phyloP scores from a whole-genome alignment of 1,140 invertebrate species.

The Heterodera carotae region DNA sequence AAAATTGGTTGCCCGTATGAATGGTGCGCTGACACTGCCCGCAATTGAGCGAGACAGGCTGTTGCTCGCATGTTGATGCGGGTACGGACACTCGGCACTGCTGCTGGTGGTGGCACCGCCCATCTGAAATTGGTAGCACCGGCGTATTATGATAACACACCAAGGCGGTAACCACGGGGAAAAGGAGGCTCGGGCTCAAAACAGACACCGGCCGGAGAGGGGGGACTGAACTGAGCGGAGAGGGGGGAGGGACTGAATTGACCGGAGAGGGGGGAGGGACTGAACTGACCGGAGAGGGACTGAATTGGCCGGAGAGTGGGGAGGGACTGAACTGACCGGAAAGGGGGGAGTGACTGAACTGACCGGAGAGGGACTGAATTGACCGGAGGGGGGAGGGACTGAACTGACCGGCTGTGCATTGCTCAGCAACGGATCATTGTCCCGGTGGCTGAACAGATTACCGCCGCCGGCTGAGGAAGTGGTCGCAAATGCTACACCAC shows the following conservation, averaged over 20 bases:
- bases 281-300: too few relatives aligned
- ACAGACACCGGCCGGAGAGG: too few relatives aligned
- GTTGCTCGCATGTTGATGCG: neutral
- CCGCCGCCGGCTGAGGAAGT: neutral
- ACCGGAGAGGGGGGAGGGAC: too few relatives aligned
- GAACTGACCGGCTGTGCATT: slow-evolving; percentile 42
- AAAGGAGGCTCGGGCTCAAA: too few relatives aligned
- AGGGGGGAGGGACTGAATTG: too few relatives aligned
- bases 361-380: too few relatives aligned
- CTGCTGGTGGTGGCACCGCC: slow-evolving; percentile 27
- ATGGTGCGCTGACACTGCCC: neutral
- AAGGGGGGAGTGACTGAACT: too few relatives aligned
- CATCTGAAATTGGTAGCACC: neutral
- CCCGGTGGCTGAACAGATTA: slow-evolving; percentile 25
- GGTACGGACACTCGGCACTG: slow-evolving; percentile 1
- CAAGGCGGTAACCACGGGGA: slow-evolving; percentile 11
- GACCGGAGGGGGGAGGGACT: too few relatives aligned
- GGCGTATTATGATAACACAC: too few relatives aligned
- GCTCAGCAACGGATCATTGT: slow-evolving; percentile 37
- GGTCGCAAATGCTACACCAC: neutral
- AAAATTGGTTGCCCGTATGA: slow-evolving; percentile 13
- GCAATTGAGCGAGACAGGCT: neutral
- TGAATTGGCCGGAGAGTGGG: too few relatives aligned
- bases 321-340: too few relatives aligned
- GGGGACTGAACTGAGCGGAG: too few relatives aligned